Evolutionary conservation across 2,888 invertebrate genomes (phyloP), one percentile per base, ranked within the genome.

Genomic region (Rhogogaster chlorosoma): DNA sequence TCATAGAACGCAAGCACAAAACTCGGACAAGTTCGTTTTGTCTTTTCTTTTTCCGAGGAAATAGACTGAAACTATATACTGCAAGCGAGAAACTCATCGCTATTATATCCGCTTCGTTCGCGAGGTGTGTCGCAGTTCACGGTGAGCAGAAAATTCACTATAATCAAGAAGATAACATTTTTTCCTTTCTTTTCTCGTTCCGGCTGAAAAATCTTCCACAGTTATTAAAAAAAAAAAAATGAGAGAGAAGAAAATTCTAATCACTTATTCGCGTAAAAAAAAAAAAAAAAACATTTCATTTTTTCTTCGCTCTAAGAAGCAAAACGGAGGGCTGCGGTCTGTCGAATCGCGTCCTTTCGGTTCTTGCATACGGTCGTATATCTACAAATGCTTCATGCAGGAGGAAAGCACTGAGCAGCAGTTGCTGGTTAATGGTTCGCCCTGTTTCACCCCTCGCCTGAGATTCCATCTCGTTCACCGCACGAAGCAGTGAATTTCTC

Each of bases 351-450:
- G 10, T 42, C 12, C 12, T 3, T 42, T 15, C 45, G n/a, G 12
- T 26, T 5, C 38, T 38, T 70, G 75, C 42, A 10, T 26, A n/a
- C 70, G 38, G 18, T 71, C 70, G 38, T 45, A 53, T 53, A 49
- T 49, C 15, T 77, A 73, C 9, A n/a, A 18, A n/a, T 5, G 2
- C 9, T 18, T 6, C 12, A 29, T n/a, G 42, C 73, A 73, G 22
- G 18, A n/a, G 45, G 10, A 45, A 22, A 45, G n/a, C 18, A 15
- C 22, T 6, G 57, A 67, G 77, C 77, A 57, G 78, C 22, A 61
- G 78, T 57, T 61, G 57, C 78, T 61, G 80, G 80, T 80, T 80
- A 80, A 80, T 80, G 80, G 80, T 38, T 80, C 29, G 29, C 49
- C 49, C 73, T 73, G 73, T 38, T 73, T 49, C 61, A 80, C 80